A percentile compares a stretch with the other conserved stretches of the same genome.
These are phyloP conservation scores for Troides oblongomaculatus DNA, from an alignment of 2,888 invertebrate species.

Conservation along the genomic window DNA sequence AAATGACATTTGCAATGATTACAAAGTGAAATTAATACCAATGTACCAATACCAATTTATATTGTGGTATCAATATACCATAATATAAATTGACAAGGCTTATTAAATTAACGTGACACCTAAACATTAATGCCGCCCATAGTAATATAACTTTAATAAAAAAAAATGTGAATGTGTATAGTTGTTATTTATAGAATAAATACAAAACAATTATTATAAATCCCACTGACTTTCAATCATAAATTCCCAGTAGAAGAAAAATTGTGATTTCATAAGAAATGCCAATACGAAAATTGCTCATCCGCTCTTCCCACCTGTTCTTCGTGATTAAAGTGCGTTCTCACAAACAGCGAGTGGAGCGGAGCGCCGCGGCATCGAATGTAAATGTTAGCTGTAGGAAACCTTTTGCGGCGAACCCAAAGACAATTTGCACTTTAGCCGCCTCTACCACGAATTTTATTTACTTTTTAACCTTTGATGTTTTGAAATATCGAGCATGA, in stretches of 20 bases:
- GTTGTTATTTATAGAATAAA: not conserved
- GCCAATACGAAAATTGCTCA: slow-evolving; percentile 72
- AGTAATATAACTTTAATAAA: too few species aligned
- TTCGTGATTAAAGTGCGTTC: slow-evolving; percentile 73
- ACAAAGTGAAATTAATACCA: too few species aligned
- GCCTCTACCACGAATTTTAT: slow-evolving; percentile 49
- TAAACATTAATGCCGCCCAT: too few species aligned
- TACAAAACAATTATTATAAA: slow-evolving; percentile 29
- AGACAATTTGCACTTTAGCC: slow-evolving; percentile 58
- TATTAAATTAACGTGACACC: too few species aligned
- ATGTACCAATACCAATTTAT: too few species aligned
- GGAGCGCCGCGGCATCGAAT: slow-evolving; percentile 53
- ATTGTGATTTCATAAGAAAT: slow-evolving; percentile 65
- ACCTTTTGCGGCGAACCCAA: slow-evolving; percentile 61
- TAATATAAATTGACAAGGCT: too few species aligned
- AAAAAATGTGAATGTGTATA: too few species aligned
- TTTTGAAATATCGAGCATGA: slow-evolving; percentile 43
- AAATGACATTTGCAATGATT: too few species aligned
- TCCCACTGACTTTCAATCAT: slow-evolving; percentile 34
- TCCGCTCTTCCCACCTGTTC: slow-evolving; percentile 61
- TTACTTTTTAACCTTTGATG: slow-evolving; percentile 42
- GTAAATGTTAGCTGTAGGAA: slow-evolving; percentile 70
- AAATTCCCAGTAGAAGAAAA: slow-evolving; percentile 44
- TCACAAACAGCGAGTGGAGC: slow-evolving; percentile 51
- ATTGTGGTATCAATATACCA: too few species aligned